A percentile compares a stretch with the other conserved stretches of the same genome.
phyloP scores from a whole-genome alignment of 2,888 invertebrate genomes.

The Drosophila atroscutellata region DNA sequence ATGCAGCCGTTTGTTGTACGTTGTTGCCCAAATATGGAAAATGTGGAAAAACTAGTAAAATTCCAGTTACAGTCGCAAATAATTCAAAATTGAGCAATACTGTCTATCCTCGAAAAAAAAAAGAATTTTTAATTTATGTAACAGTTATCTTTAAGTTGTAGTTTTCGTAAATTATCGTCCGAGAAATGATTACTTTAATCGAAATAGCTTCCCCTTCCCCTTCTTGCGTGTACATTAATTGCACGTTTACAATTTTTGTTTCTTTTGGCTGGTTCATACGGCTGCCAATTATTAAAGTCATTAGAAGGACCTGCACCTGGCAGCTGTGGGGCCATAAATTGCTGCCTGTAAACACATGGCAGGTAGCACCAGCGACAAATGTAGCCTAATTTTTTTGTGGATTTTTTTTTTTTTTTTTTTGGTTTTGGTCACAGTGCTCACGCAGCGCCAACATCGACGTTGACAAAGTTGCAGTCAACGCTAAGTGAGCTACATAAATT shows the following conservation, averaged over 20 bases:
- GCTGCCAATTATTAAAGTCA: slow-evolving; percentile 49
- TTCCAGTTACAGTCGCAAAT: neutral
- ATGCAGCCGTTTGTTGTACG: neutral
- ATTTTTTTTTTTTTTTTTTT: slow-evolving; percentile 37
- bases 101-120: neutral
- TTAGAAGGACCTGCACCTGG: slow-evolving; percentile 40
- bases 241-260: neutral
- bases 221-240: slow-evolving; percentile 23
- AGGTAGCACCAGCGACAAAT: slow-evolving; percentile 58
- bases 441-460: slow-evolving; percentile 47
- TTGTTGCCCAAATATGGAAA: neutral
- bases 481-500: slow-evolving; percentile 52
- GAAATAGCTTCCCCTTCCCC: neutral
- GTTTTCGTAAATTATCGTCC: neutral
- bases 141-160: neutral
- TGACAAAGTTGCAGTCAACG: slow-evolving; percentile 66
- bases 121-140: neutral
- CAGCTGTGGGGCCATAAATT: slow-evolving; percentile 59
- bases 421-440: slow-evolving; percentile 8
- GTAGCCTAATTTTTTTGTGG: slow-evolving; percentile 63
- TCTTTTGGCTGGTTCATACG: neutral
- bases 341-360: slow-evolving; percentile 50
- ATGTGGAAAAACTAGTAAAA: neutral
- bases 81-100: neutral
- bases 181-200: neutral